Evolutionary conservation across 2,797 vertebrate species (phyloP).

Genomic region (Callimico goeldii): DNA sequence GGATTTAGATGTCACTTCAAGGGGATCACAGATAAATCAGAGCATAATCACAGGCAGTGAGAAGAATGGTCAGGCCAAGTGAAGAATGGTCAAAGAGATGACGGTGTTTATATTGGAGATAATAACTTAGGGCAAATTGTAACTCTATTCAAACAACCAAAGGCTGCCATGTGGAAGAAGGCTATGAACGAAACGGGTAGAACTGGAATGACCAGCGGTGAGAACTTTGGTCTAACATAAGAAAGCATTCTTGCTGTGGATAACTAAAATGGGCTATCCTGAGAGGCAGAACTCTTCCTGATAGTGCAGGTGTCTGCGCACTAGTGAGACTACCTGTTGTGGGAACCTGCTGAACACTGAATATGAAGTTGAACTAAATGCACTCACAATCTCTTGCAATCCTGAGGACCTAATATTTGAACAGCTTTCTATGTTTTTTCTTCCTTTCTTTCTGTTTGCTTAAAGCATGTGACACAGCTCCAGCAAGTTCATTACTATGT

Average conservation of each 20-base stretch:
- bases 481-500: not conserved
- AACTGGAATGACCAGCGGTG: not conserved
- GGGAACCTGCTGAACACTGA: not conserved
- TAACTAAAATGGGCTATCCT: not conserved
- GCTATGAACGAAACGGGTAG: not conserved
- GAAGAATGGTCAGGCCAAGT: not conserved
- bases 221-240: not conserved
- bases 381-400: not conserved
- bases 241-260: not conserved
- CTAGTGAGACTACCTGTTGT: too few relatives aligned
- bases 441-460: not conserved
- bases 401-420: not conserved
- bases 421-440: not conserved
- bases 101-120: not conserved
- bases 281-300: not conserved
- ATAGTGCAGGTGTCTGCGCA: not conserved
- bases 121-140: not conserved
- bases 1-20: not conserved
- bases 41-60: too few relatives aligned
- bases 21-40: not conserved
- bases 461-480: not conserved
- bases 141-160: not conserved
- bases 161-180: not conserved
- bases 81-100: not conserved
- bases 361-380: not conserved